Percentiles rank a stretch among this genome's conserved stretches.
phyloP scores from a whole-genome alignment of 1,140 invertebrate species.

The Pemphigus obesinymphae region DNA sequence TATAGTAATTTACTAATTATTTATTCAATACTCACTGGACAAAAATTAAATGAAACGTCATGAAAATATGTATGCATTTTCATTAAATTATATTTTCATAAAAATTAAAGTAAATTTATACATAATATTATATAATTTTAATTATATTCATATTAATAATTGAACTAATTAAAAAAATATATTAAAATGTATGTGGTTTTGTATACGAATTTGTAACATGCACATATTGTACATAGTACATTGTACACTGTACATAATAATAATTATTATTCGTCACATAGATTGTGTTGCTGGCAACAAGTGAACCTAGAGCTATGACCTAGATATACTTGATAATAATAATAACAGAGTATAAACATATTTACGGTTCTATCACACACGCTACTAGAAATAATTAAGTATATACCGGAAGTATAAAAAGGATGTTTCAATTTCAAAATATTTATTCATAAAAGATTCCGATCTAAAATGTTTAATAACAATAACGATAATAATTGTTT shows the following conservation, averaged over 20 bases:
- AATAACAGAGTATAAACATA: neutral
- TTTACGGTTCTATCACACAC: neutral
- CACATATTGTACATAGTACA: too few relatives aligned
- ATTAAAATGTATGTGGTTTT: neutral
- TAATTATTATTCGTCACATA: too few relatives aligned
- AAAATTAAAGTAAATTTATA: too few relatives aligned
- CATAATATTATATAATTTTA: too few relatives aligned
- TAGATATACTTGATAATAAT: constrained; percentile 12
- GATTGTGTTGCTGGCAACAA: constrained; percentile 9
- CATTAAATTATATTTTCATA: neutral
- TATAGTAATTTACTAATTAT: too few relatives aligned
- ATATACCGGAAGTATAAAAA: neutral
- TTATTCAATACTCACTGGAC: too few relatives aligned
- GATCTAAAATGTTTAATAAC: neutral
- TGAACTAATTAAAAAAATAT: neutral
- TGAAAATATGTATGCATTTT: too few relatives aligned
- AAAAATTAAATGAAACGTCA: too few relatives aligned
- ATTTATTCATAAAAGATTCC: neutral
- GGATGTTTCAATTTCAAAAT: neutral
- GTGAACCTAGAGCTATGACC: neutral
- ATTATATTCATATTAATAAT: neutral
- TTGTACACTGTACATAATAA: neutral
- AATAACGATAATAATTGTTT: neutral
- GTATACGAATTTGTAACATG: neutral
- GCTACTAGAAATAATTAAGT: constrained; percentile 1